A percentile compares a stretch with the other conserved stretches of the same genome.
Evolutionary conservation across 1,140 invertebrate species (phyloP).

Genomic region (Galleria mellonella): DNA sequence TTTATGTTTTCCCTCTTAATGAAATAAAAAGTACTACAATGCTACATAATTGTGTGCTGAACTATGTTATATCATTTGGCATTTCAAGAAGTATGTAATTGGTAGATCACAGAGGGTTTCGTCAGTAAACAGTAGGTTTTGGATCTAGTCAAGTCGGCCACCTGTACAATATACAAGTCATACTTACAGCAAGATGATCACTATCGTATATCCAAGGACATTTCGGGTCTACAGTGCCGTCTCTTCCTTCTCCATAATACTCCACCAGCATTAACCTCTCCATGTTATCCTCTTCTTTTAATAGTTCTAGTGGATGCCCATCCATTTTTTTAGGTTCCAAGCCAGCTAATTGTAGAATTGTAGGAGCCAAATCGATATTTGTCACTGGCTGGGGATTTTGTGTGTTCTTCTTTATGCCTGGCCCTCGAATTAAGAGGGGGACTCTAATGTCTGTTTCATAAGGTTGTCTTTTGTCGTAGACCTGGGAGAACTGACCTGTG

Average conservation of each 20-base stretch:
- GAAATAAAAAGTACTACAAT: too few relatives aligned
- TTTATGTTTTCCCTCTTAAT: too few relatives aligned
- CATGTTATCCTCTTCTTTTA: constrained; percentile 12
- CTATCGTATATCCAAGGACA: constrained; percentile 76
- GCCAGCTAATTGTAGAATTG: constrained; percentile 82
- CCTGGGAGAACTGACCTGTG: constrained; percentile 88
- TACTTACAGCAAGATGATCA: constrained; percentile 76
- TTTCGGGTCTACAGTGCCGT: constrained; percentile 55
- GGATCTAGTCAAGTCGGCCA: too few relatives aligned
- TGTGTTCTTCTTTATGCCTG: constrained; percentile 74
- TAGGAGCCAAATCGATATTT: constrained; percentile 88
- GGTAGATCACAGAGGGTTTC: too few relatives aligned
- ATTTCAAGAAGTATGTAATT: too few relatives aligned
- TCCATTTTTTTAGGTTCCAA: constrained; percentile 76
- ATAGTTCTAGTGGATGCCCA: constrained; percentile 76
- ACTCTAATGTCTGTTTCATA: constrained; percentile 92
- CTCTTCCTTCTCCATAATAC: constrained; percentile 84
- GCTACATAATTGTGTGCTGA: too few relatives aligned
- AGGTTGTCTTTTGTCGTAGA: constrained; percentile 90
- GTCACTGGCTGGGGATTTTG: constrained; percentile 76
- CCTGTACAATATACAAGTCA: background rate
- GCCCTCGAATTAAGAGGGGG: constrained; percentile 87
- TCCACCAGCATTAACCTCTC: constrained; percentile 82
- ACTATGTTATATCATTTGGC: too few relatives aligned
- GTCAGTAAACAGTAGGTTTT: too few relatives aligned